Conservation (phyloP, 35 echinoderm and acorn worm genomes). For the Holothuria glaberrima region DNA sequence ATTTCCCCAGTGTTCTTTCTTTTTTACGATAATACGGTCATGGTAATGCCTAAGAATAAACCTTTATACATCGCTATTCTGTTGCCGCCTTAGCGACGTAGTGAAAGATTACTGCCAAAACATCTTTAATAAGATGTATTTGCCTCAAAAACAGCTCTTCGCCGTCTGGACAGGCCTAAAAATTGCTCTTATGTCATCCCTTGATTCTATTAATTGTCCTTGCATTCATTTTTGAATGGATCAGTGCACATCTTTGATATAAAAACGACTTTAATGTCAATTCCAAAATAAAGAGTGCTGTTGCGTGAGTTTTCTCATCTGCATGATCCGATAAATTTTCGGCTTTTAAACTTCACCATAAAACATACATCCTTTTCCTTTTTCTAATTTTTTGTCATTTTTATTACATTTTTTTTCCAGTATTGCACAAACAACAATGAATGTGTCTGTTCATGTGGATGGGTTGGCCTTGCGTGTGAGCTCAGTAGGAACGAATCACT, state of each 20-base stretch:
- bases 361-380: not conserved
- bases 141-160: no score
- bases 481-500: not conserved
- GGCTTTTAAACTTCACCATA: not conserved
- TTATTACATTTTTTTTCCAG: constrained; percentile 3
- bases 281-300: not conserved
- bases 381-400: not conserved
- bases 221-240: no score
- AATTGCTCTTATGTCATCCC: no score
- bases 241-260: no score
- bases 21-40: no score
- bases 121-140: no score
- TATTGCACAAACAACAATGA: constrained; percentile 25
- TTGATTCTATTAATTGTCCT: no score
- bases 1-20: no score
- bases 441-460: constrained; percentile 26
- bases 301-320: not conserved
- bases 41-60: no score
- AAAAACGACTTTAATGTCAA: not conserved
- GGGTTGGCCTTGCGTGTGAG: constrained; percentile 4
- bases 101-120: no score
- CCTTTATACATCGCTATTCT: no score
- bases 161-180: no score
- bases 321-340: constrained; percentile 6
- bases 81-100: not conserved